Conservation (phyloP, 2,888 invertebrate species). For the Branchipolynoe longqiensis region DNA sequence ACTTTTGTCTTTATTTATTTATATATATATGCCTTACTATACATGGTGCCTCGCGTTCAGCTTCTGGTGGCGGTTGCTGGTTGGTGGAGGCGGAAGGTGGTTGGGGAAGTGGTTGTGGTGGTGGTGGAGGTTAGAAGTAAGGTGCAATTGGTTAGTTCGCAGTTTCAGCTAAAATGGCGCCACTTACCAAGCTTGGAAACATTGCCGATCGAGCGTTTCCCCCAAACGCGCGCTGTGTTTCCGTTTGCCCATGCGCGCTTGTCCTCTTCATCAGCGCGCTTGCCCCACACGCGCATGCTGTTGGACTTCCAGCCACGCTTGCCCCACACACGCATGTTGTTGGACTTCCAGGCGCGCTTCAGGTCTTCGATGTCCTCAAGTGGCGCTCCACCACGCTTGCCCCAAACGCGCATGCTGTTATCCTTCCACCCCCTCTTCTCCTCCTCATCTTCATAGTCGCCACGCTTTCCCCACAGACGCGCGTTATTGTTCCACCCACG, state of each 20-base stretch:
- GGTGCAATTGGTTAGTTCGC: conserved; percentile 18
- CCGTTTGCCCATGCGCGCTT: conserved; percentile 59
- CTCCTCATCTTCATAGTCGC: conserved; percentile 31
- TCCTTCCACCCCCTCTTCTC: conserved; percentile 61
- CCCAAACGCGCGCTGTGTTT: conserved; percentile 62
- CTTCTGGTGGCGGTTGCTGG: conserved; percentile 4
- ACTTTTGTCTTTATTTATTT: no score
- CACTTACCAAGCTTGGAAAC: conserved; percentile 46
- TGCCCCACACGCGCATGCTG: conserved; percentile 62
- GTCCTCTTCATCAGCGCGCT: conserved; percentile 54
- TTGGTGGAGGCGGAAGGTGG: conserved; percentile 11
- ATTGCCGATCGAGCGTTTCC: conserved; percentile 56
- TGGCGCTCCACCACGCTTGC: conserved; percentile 52
- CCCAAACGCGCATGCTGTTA: conserved; percentile 60
- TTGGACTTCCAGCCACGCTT: conserved; percentile 61
- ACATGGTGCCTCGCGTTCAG: no score
- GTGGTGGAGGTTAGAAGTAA: background rate
- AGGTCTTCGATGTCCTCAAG: conserved; percentile 39
- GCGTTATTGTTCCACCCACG: conserved; percentile 60
- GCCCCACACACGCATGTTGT: conserved; percentile 63
- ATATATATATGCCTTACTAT: no score
- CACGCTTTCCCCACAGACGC: conserved; percentile 64
- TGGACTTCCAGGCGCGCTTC: conserved; percentile 61
- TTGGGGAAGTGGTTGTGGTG: background rate
- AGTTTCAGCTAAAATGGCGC: conserved; percentile 35